Base-by-base conservation (phyloP, 2,888 invertebrate genomes). In the Limnephilus auricula region DNA sequence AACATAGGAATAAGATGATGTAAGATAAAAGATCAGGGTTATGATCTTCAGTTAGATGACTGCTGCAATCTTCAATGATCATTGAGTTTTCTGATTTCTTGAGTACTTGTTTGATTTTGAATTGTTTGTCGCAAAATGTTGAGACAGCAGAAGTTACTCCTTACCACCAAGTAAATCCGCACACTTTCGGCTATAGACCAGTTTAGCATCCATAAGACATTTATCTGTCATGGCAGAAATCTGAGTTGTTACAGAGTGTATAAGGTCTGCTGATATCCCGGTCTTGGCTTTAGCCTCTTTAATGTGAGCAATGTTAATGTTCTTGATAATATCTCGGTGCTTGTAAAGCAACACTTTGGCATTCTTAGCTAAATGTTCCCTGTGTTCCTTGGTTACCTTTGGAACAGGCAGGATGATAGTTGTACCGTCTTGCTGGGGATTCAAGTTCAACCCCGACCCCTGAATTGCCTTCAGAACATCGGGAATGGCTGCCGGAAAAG, bases 361-460 rank as follows among this genome's bases (percentile, higher is more conserved):
- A 96, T 97, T 98, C 95, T 98, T 99, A 0, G 98, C 97, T 92
- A 99, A 95, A 92, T 96, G 97, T 95, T 99, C 99, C 93, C 99
- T 96, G 94, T 99, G 98, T 94, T 99, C 99, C 94, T 98, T 98
- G 0, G 99, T 99, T 0, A 99, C 98, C 95, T 98, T 99, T 18
- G 99, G 99, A 93, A 99, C 96, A 79, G 98, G 98, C 89, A 99
- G 96, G 95, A 97, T 99, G 87, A 99, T 95, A 2, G 98, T 98
- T 1, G 98, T 99, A 34, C 99, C 99, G 94, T 99, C 99, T 95
- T 99, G 99, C 94, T 99, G 99, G 0, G 99, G 99, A 95, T 98
- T 99, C 90, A 99, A 95, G 95, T 99, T 99, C 96, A 99, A 97
- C 15, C 99, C 99, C 92, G 98, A 98, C 79, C 97, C 97, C 90